These are phyloP conservation scores for Heliconius melpomene DNA, from an alignment of 1,140 invertebrate species.

Conservation along the genomic window DNA sequence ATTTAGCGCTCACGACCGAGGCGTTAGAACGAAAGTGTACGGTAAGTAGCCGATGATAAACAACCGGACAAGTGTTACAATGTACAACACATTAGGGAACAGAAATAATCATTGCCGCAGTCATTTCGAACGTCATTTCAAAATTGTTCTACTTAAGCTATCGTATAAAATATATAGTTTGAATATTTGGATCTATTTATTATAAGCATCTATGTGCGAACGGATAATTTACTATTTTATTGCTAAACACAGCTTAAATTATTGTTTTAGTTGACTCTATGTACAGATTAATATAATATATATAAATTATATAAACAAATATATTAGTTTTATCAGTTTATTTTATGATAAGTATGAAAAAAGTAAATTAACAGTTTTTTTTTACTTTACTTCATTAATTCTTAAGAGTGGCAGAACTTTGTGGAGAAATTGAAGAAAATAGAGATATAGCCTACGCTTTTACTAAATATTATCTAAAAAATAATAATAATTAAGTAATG, in stretches of 20 bases:
- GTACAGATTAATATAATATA: background rate
- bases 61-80: conserved; percentile 41
- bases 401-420: too few relatives aligned
- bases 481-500: too few relatives aligned
- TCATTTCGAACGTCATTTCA: conserved; percentile 6
- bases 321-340: background rate
- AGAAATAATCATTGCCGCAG: conserved; percentile 23
- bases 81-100: conserved; percentile 32
- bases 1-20: conserved; percentile 63
- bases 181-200: background rate
- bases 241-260: background rate
- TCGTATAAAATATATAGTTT: conserved; percentile 5
- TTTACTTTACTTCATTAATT: too few relatives aligned
- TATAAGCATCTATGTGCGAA: background rate
- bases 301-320: background rate
- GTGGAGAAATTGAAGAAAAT: too few relatives aligned
- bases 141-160: conserved; percentile 16
- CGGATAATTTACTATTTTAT: background rate
- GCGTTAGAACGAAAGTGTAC: conserved; percentile 45
- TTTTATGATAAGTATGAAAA: too few relatives aligned
- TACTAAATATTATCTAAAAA: too few relatives aligned
- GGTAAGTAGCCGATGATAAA: conserved; percentile 45
- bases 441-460: too few relatives aligned
- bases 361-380: too few relatives aligned
- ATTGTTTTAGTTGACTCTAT: background rate